These are phyloP conservation scores for Siniperca undulata DNA, from an alignment of 2,797 vertebrate species.

Conservation along the genomic window DNA sequence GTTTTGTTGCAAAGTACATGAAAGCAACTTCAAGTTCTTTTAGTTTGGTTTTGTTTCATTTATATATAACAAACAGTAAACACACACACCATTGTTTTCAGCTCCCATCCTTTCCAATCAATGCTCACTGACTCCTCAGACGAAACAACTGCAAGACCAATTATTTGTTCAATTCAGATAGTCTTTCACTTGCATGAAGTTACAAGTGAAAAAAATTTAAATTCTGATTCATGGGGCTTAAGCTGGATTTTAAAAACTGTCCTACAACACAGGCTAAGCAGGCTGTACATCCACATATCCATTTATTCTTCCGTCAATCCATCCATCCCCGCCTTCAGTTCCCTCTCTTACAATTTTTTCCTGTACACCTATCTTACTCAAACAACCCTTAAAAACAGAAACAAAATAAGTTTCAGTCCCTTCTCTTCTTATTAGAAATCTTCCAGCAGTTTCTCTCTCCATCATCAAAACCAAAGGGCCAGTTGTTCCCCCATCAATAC, in stretches of 20 bases:
- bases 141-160: slow-evolving; percentile 15
- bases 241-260: slow-evolving; percentile 14
- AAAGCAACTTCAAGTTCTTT: slow-evolving; percentile 11
- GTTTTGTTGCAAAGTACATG: neutral
- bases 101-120: slow-evolving; percentile 33
- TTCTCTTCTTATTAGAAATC: slow-evolving; percentile 74
- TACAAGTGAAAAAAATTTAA: neutral
- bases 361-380: slow-evolving; percentile 26
- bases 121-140: slow-evolving; percentile 12
- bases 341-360: slow-evolving; percentile 21
- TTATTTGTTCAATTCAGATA: slow-evolving; percentile 20
- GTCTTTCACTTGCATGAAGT: neutral
- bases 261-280: neutral
- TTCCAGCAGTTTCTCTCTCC: slow-evolving; percentile 60
- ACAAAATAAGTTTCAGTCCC: slow-evolving; percentile 41
- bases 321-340: slow-evolving; percentile 13
- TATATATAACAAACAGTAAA: slow-evolving; percentile 20
- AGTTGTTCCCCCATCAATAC: slow-evolving; percentile 61
- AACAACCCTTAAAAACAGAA: slow-evolving; percentile 40
- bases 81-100: neutral
- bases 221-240: neutral
- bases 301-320: slow-evolving; percentile 23
- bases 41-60: slow-evolving; percentile 3
- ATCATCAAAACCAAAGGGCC: slow-evolving; percentile 54
- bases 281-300: slow-evolving; percentile 11